phyloP scores from a whole-genome alignment of 1,140 invertebrate genomes.

The Drosophila miranda region DNA sequence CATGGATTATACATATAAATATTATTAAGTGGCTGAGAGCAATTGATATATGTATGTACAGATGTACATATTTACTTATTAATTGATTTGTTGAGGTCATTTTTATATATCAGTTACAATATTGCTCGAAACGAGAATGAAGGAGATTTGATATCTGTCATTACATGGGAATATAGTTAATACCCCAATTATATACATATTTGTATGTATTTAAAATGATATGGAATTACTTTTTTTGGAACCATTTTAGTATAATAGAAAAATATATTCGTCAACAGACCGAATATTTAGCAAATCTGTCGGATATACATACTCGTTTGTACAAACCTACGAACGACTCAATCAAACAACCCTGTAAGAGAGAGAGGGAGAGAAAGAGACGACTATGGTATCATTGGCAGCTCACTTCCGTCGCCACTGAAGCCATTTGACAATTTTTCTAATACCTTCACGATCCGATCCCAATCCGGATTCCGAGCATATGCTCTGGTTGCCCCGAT shows the following conservation, averaged over 20 bases:
- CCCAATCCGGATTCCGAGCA: conserved; percentile 31
- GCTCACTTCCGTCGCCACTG: conserved; percentile 30
- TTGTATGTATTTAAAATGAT: neutral
- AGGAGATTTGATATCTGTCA: too few relatives aligned
- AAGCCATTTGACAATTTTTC: conserved; percentile 53
- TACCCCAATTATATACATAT: neutral
- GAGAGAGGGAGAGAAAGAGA: neutral
- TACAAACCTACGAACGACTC: conserved; percentile 16
- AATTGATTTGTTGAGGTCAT: too few relatives aligned
- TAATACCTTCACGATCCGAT: conserved; percentile 39
- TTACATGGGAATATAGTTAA: neutral
- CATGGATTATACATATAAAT: too few relatives aligned
- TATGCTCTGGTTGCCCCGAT: conserved; percentile 41
- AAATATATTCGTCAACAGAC: too few relatives aligned
- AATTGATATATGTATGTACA: too few relatives aligned
- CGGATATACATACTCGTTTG: neutral
- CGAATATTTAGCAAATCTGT: neutral
- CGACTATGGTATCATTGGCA: conserved; percentile 38
- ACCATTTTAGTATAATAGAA: neutral
- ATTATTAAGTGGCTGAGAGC: too few relatives aligned
- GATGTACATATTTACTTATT: too few relatives aligned
- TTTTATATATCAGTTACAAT: too few relatives aligned
- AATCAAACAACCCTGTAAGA: conserved; percentile 6
- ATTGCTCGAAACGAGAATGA: too few relatives aligned
- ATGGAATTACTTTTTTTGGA: too few relatives aligned